Percentiles rank a stretch among this genome's conserved stretches.
Conservation (phyloP, 1,140 invertebrate genomes). For the Drosophila tristis region DNA sequence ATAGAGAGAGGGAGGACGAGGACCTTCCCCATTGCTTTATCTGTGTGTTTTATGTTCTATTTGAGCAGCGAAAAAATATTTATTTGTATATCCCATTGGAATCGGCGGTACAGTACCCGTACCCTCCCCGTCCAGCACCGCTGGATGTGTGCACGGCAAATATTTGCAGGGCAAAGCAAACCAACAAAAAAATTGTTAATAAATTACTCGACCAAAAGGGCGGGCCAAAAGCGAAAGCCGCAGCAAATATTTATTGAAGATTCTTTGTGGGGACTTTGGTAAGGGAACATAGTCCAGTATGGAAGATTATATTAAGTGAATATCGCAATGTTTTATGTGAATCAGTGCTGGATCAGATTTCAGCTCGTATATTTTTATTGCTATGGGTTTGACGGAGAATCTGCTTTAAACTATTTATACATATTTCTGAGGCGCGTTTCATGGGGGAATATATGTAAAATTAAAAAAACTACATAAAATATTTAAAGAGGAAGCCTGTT, state of each 20-base stretch:
- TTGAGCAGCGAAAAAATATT: conserved; percentile 50
- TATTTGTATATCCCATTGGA: conserved; percentile 57
- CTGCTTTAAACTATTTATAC: too few relatives aligned
- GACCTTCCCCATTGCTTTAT: conserved; percentile 23
- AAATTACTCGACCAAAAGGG: conserved; percentile 57
- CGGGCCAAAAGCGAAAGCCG: conserved; percentile 32
- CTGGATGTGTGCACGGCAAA: conserved; percentile 29
- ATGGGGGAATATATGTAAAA: too few relatives aligned
- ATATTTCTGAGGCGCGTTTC: too few relatives aligned
- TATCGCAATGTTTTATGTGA: conserved; percentile 27
- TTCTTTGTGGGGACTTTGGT: conserved; percentile 17
- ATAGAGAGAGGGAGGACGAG: neutral
- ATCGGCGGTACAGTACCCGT: conserved; percentile 6
- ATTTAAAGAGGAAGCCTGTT: too few relatives aligned
- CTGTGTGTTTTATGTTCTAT: conserved; percentile 50
- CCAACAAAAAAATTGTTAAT: conserved; percentile 50
- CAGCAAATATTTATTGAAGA: conserved; percentile 51
- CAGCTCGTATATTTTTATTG: too few relatives aligned
- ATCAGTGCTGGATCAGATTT: neutral
- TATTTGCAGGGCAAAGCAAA: conserved; percentile 41
- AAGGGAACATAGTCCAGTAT: neutral
- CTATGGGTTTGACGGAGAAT: too few relatives aligned
- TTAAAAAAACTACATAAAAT: too few relatives aligned
- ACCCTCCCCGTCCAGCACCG: neutral
- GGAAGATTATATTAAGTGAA: conserved; percentile 12